Evolutionary conservation across 2,888 invertebrate species (phyloP).

Genomic region (Leptinotarsa haldemani): DNA sequence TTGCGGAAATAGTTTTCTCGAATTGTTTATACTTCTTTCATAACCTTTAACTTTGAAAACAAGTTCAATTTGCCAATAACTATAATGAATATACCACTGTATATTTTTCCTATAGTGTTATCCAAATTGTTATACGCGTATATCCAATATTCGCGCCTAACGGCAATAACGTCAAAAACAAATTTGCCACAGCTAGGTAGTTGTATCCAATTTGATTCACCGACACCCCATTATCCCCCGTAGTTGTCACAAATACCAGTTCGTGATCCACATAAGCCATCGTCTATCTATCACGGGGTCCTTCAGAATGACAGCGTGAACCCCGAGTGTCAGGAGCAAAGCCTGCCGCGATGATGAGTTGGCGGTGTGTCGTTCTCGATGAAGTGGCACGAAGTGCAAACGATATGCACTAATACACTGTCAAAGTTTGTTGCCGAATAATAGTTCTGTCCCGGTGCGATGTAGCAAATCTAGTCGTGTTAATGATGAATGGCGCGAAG

Average conservation of each 20-base stretch:
- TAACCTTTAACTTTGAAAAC: too few relatives aligned
- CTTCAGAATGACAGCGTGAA: slow-evolving; percentile 33
- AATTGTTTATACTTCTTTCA: too few relatives aligned
- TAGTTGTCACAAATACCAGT: slow-evolving; percentile 27
- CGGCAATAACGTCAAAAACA: background rate
- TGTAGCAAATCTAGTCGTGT: slow-evolving; percentile 8
- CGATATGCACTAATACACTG: slow-evolving; percentile 41
- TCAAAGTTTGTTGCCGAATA: slow-evolving; percentile 38
- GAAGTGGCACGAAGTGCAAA: slow-evolving; percentile 33
- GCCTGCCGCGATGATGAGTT: slow-evolving; percentile 27
- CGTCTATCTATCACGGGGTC: slow-evolving; percentile 32
- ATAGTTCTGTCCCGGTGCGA: slow-evolving; percentile 27
- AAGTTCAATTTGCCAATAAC: too few relatives aligned
- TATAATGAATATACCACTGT: too few relatives aligned
- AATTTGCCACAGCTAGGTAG: slow-evolving; percentile 3
- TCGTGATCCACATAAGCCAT: slow-evolving; percentile 31
- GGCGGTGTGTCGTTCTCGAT: slow-evolving; percentile 27
- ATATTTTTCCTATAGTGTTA: too few relatives aligned
- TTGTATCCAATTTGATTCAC: slow-evolving; percentile 1
- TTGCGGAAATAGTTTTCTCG: too few relatives aligned
- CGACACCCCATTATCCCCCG: slow-evolving; percentile 9
- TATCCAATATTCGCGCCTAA: background rate
- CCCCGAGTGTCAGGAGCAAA: slow-evolving; percentile 37
- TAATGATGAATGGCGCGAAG: slow-evolving; percentile 25
- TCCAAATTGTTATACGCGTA: too few relatives aligned